Evolutionary conservation across 2,888 invertebrate species (phyloP).

Genomic region (Criorhina ranunculi): DNA sequence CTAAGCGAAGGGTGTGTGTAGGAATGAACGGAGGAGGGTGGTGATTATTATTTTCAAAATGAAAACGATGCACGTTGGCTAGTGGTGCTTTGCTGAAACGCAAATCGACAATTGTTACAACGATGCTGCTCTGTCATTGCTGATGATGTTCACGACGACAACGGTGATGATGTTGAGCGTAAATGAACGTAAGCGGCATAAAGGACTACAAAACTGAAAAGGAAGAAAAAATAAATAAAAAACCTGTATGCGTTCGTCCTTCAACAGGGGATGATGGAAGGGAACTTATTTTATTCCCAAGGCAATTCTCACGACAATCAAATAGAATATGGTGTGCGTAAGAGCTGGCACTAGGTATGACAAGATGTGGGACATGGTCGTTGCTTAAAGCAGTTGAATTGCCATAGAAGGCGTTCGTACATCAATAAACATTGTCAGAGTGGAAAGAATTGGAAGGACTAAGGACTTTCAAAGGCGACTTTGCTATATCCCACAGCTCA

Average conservation of each 20-base stretch:
- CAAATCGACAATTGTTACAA: slow-evolving; percentile 51
- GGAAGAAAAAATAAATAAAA: background rate
- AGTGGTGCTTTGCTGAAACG: slow-evolving; percentile 40
- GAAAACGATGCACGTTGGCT: slow-evolving; percentile 23
- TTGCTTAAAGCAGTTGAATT: background rate
- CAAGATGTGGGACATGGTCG: background rate
- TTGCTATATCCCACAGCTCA: too few relatives aligned
- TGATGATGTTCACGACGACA: background rate
- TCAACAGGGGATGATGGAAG: slow-evolving; percentile 1
- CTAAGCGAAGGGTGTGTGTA: background rate
- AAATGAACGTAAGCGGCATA: slow-evolving; percentile 39
- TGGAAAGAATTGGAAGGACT: too few relatives aligned
- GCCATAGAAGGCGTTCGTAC: too few relatives aligned
- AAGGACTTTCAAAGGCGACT: too few relatives aligned
- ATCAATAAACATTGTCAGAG: too few relatives aligned
- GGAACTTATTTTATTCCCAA: slow-evolving; percentile 17
- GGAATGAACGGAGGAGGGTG: background rate
- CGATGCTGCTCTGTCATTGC: slow-evolving; percentile 20
- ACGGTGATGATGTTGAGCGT: slow-evolving; percentile 26
- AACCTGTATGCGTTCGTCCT: slow-evolving; percentile 41
- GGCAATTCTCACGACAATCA: slow-evolving; percentile 17
- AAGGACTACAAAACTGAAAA: slow-evolving; percentile 8
- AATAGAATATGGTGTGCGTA: background rate
- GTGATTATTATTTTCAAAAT: slow-evolving; percentile 49
- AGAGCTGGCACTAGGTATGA: background rate